Evolutionary conservation across 2,113 vertebrate genomes (phyloP).

Genomic region (Cyanoramphus novaezelandiae): DNA sequence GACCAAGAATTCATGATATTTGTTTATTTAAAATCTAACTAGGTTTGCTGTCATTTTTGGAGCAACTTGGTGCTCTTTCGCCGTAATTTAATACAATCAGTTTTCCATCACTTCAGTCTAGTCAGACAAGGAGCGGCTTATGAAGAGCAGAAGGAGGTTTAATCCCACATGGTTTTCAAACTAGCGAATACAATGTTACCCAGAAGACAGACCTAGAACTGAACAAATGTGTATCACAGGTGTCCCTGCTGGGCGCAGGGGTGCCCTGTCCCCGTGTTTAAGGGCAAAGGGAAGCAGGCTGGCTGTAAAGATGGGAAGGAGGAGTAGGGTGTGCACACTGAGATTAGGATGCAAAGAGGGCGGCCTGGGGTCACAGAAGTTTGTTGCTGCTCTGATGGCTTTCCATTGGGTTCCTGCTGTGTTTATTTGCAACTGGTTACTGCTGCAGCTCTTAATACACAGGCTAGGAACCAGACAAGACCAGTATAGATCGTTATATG

Average conservation of each 20-base stretch:
- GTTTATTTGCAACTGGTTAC: background rate
- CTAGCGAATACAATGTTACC: background rate
- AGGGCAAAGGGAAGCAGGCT: background rate
- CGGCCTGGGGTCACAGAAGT: background rate
- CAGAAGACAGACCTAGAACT: background rate
- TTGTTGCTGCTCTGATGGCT: background rate
- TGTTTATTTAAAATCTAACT: conserved; percentile 51
- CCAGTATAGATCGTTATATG: background rate
- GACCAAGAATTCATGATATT: conserved; percentile 33
- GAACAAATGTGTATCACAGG: background rate
- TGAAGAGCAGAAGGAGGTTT: conserved; percentile 1
- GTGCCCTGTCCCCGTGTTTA: background rate
- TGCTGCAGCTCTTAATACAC: background rate
- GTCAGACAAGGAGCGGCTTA: background rate
- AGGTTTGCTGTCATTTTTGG: conserved; percentile 41
- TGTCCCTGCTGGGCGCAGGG: background rate
- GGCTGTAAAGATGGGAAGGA: background rate
- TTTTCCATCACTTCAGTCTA: conserved; percentile 14
- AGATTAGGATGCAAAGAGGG: background rate
- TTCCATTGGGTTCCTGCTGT: background rate
- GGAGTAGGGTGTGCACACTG: background rate
- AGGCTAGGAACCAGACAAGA: background rate
- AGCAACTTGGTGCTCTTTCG: background rate
- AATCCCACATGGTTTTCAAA: background rate
- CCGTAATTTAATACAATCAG: conserved; percentile 2